Evolutionary conservation across 2,113 vertebrate species (phyloP), one percentile per base, ranked within the genome.

Genomic region (Drymodes brunneopygia): DNA sequence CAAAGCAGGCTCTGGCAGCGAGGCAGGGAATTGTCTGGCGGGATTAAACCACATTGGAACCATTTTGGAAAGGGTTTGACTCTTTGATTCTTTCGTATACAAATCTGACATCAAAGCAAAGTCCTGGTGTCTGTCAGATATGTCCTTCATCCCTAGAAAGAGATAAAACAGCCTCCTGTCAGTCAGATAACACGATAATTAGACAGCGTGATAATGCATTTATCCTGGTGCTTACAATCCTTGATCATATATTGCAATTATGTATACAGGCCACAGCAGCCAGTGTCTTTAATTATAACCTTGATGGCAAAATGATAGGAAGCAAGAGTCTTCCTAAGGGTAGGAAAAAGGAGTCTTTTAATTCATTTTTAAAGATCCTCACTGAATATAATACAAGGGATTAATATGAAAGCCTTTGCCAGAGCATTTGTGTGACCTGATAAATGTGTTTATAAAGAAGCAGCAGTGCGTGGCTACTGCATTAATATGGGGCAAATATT

Each of bases 161-260:
- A 97, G 97, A 98, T 97, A 96, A 97, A 97, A 83, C 86, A 97
- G 95, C 94, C 93, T 97, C 82, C 93, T 97, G 92, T 97, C 96
- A 96, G 95, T 97, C 96, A 98, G 94, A 97, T 97, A 96, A 98
- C 66, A 51, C 7, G 88, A 97, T 98, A 97, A 97, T 98, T 97
- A 98, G 90, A 86, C 96, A 95, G 94, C 16, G 92, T 97, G 97
- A 97, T 97, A 98, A 96, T 96, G 95, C 94, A 93, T 92, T 95
- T 97, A 95, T 96, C 74, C 86, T 87, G 72, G 95, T 96, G 95
- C 97, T 98, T 98, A 97, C 96, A 98, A 97, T 97, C 97, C 97
- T 97, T 97, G 95, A 97, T 98, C 96, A 88, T 94, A 94, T 91
- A 96, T 96, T 97, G 89, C 95, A 96, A 97, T 97, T 95, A 97